A percentile compares a stretch with the other conserved stretches of the same genome.
Conservation (phyloP, 2,888 invertebrate genomes). For the Drosophila diplacantha region DNA sequence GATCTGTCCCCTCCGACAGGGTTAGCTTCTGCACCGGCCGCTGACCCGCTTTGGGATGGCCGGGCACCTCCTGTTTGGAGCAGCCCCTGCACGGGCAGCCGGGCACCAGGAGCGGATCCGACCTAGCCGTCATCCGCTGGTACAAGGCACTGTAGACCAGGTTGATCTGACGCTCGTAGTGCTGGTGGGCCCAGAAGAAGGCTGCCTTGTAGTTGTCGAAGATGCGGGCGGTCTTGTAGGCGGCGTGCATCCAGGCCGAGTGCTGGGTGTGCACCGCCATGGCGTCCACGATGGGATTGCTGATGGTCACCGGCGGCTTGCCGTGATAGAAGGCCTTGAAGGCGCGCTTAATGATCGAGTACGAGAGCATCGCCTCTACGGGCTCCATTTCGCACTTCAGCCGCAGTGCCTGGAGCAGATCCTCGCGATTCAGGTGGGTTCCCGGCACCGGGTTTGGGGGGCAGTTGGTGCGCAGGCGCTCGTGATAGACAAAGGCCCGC, state of each 20-base stretch:
- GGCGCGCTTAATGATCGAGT: constrained; percentile 72
- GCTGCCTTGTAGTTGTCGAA: constrained; percentile 66
- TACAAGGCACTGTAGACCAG: constrained; percentile 57
- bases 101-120: constrained; percentile 49
- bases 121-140: constrained; percentile 58
- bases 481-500: constrained; percentile 71
- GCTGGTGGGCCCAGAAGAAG: constrained; percentile 66
- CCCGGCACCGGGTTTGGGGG: constrained; percentile 22
- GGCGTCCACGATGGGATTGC: constrained; percentile 66
- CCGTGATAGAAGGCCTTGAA: constrained; percentile 75
- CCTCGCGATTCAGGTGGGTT: constrained; percentile 65
- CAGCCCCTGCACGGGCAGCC: constrained; percentile 56
- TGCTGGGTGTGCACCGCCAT: constrained; percentile 59
- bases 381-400: constrained; percentile 70
- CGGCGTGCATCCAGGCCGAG: constrained; percentile 72
- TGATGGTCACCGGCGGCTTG: constrained; percentile 55
- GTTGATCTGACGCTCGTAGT: constrained; percentile 62
- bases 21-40: constrained; percentile 34
- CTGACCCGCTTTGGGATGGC: constrained; percentile 32
- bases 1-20: constrained; percentile 42
- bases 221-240: constrained; percentile 65
- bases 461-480: constrained; percentile 63
- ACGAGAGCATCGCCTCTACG: constrained; percentile 71
- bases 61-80: constrained; percentile 43
- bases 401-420: constrained; percentile 68